Evolutionary conservation across 2,113 vertebrate genomes (phyloP), one percentile per base, ranked within the genome.

Genomic region (Odocoileus virginianus): DNA sequence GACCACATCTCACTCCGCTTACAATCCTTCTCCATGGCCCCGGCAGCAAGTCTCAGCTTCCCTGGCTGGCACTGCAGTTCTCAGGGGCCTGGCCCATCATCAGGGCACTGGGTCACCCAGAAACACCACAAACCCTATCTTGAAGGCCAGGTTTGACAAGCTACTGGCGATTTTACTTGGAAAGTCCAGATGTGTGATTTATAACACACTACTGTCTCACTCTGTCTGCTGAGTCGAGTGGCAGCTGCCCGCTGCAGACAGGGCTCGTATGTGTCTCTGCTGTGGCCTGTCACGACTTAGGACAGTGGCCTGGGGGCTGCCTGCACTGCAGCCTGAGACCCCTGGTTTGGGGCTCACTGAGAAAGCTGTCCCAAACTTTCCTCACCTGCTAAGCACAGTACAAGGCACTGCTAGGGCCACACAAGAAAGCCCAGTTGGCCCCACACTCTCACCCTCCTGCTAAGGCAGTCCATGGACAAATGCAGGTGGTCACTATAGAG

Each of bases 261-360:
- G 33, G 76, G 15, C 55, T 36, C n/a, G 1, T 25, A 6, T 1
- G 2, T 2, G 43, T 25, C 21, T 3, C 13, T 25, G 4, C 40
- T 91, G 12, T 2, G 57, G 67, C 57, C n/a, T 43, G 55, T 33
- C 54, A 5, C 12, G 2, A n/a, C 67, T 85, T 86, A 16, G 0
- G 33, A n/a, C 23, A 23, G 40, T 25, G 0, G 33, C 71, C 28
- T 6, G 13, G 40, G 43, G 28, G 40, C 83, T 15, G 13, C 28
- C 13, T 23, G 61, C 58, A 8, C 2, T 0, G 15, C 3, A 43
- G 71, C 40, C 61, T 1, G 27, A 78, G 81, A 81, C 8, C 33
- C 12, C 55, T 28, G 19, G 27, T 10, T 25, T 36, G 23, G 4
- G 47, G 79, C 16, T 85, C 1, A 2, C 2, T 13, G 23, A 43